These are phyloP conservation scores for Lutjanus erythropterus DNA, from an alignment of 2,113 vertebrate genomes.

Conservation along the genomic window DNA sequence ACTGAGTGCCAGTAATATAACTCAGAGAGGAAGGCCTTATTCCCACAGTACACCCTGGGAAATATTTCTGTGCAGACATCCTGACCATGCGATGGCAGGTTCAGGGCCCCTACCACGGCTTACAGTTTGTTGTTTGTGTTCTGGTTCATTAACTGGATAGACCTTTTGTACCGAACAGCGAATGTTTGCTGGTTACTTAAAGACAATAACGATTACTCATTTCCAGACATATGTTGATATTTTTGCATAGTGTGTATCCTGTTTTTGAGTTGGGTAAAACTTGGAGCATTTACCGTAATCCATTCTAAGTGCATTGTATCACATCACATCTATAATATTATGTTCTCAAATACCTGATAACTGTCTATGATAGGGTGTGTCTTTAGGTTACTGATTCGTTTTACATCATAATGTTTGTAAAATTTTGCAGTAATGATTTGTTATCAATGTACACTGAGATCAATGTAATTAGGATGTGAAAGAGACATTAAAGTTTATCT, in stretches of 20 bases:
- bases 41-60: constrained; percentile 80
- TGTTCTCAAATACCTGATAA: constrained; percentile 1
- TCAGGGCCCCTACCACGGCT: constrained; percentile 42
- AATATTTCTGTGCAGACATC: constrained; percentile 63
- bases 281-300: background rate
- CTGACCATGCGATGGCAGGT: constrained; percentile 34
- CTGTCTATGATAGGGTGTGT: background rate
- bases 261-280: background rate
- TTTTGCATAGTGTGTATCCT: background rate
- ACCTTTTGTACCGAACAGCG: background rate
- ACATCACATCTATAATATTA: background rate
- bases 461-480: constrained; percentile 15
- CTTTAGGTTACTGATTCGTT: background rate
- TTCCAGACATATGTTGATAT: constrained; percentile 2
- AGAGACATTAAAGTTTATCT: constrained; percentile 34
- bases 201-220: background rate
- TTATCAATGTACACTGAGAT: constrained; percentile 7
- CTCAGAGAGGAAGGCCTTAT: constrained; percentile 43
- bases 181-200: background rate
- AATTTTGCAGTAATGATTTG: background rate
- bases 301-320: background rate
- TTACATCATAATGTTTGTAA: constrained; percentile 4
- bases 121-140: constrained; percentile 55
- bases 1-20: constrained; percentile 54
- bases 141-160: constrained; percentile 36